Percentiles rank a stretch among this genome's conserved stretches.
phyloP scores from a whole-genome alignment of 2,113 vertebrate species.

The Piliocolobus tephrosceles region DNA sequence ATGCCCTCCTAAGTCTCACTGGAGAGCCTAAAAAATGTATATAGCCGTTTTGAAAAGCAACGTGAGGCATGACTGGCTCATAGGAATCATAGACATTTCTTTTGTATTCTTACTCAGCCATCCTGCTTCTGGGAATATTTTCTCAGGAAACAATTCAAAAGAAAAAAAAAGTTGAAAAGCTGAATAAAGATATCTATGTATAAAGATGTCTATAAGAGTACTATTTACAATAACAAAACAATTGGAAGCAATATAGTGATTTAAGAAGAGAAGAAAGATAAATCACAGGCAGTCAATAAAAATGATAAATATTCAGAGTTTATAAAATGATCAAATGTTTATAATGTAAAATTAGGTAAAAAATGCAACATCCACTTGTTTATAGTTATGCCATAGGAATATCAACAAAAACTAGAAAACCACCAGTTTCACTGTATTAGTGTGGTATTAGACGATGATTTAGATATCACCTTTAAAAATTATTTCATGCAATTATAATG shows the following conservation, averaged over 20 bases:
- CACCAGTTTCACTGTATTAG: not conserved
- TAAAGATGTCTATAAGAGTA: not conserved
- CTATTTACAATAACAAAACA: not conserved
- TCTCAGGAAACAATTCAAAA: slow-evolving; percentile 24
- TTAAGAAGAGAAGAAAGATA: slow-evolving; percentile 3
- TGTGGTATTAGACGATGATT: not conserved
- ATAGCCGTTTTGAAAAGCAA: not conserved
- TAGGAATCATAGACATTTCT: not conserved
- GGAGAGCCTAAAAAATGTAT: not conserved
- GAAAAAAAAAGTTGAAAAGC: not conserved
- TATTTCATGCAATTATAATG: not conserved
- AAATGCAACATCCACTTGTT: not conserved
- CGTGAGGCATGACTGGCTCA: not conserved
- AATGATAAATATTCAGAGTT: not conserved
- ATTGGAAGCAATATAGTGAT: not conserved
- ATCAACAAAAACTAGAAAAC: not conserved
- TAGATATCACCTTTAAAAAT: not conserved
- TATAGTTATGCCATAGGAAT: not conserved
- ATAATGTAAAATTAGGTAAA: slow-evolving; percentile 1
- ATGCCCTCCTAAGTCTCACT: not conserved
- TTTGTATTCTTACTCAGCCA: not conserved
- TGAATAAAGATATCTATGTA: not conserved
- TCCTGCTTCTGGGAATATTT: not conserved
- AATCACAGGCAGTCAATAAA: not conserved
- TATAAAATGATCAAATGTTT: not conserved